phyloP scores from a whole-genome alignment of 2,888 invertebrate species.

The Aspidapion aeneum region DNA sequence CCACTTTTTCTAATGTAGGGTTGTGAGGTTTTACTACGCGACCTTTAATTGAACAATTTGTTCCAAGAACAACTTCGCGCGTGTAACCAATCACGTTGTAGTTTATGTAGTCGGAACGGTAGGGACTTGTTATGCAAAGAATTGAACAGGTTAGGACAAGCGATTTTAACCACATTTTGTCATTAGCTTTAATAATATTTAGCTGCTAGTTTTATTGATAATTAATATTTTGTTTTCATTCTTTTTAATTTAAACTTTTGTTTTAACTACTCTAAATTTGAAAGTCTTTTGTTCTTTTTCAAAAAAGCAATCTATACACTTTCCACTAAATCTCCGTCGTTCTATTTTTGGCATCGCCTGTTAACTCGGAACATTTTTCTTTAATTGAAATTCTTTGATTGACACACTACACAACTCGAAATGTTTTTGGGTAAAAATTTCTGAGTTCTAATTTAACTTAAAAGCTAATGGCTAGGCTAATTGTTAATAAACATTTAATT shows the following conservation, averaged over 20 bases:
- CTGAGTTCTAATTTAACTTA: too few relatives aligned
- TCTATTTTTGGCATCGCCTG: neutral
- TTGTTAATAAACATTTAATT: too few relatives aligned
- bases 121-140: neutral
- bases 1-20: constrained; percentile 61
- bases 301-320: too few relatives aligned
- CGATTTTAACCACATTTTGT: neutral
- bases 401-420: neutral
- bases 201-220: too few relatives aligned
- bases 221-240: too few relatives aligned
- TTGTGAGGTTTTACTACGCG: constrained; percentile 62
- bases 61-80: constrained; percentile 18
- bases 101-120: neutral
- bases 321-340: too few relatives aligned
- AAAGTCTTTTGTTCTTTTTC: too few relatives aligned
- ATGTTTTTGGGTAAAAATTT: neutral
- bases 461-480: too few relatives aligned
- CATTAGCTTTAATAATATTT: neutral
- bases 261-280: too few relatives aligned
- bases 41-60: constrained; percentile 60
- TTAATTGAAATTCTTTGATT: neutral
- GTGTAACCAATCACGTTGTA: constrained; percentile 2
- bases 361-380: neutral
- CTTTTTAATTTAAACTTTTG: too few relatives aligned
- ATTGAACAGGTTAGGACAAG: neutral